Conservation (phyloP, 1,140 invertebrate genomes). For the Paramacrobiotus metropolitanus region DNA sequence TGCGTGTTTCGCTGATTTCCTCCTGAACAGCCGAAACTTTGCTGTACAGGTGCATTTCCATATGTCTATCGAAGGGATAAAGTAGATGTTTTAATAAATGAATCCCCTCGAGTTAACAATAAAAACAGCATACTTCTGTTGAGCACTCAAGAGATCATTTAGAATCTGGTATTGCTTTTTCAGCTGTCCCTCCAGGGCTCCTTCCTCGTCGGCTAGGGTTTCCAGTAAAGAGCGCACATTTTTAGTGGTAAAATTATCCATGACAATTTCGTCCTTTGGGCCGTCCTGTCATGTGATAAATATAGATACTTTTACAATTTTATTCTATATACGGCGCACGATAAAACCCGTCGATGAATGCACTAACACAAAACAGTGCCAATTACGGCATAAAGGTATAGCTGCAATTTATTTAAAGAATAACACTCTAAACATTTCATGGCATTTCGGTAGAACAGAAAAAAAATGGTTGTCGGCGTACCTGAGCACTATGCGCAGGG, state of each 20-base stretch:
- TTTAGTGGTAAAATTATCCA: background rate
- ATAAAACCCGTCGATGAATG: too few relatives aligned
- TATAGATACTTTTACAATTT: too few relatives aligned
- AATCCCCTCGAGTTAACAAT: too few relatives aligned
- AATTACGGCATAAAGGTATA: too few relatives aligned
- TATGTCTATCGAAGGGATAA: background rate
- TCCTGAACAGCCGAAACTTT: background rate
- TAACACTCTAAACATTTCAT: too few relatives aligned
- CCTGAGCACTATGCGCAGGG: background rate
- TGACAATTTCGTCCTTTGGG: background rate
- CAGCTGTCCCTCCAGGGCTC: background rate
- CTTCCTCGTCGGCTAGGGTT: background rate
- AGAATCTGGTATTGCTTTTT: background rate
- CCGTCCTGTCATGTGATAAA: too few relatives aligned
- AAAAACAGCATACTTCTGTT: conserved; percentile 1
- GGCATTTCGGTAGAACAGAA: too few relatives aligned
- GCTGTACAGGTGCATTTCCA: conserved; percentile 4
- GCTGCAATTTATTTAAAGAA: too few relatives aligned
- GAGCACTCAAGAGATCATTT: background rate
- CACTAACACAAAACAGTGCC: too few relatives aligned
- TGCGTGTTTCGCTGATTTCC: background rate
- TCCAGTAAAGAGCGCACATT: background rate
- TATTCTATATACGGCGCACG: too few relatives aligned
- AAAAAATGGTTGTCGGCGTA: too few relatives aligned
- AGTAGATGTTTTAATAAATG: too few relatives aligned